A percentile compares a stretch with the other conserved stretches of the same genome.
Conservation (phyloP, 2,113 vertebrate species). For the Aegypius monachus region DNA sequence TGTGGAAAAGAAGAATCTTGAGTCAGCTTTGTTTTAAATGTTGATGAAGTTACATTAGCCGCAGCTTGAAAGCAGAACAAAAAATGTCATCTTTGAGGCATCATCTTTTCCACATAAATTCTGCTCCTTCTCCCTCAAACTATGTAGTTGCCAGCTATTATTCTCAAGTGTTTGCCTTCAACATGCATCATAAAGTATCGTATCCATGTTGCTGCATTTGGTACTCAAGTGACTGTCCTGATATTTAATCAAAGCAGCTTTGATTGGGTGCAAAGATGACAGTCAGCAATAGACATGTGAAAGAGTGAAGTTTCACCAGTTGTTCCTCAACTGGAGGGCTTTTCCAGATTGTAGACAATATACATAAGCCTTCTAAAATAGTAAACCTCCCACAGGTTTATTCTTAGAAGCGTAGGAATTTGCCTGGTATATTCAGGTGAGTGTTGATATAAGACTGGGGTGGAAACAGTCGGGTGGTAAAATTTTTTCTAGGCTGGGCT, state of each 20-base stretch:
- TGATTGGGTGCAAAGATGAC: neutral
- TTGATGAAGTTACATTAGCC: neutral
- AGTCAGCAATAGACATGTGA: neutral
- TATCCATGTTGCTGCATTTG: neutral
- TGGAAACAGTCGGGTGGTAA: neutral
- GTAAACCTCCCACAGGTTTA: neutral
- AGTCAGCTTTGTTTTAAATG: neutral
- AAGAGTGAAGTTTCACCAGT: neutral
- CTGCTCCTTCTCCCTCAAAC: neutral
- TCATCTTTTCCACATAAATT: neutral
- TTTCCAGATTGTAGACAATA: neutral
- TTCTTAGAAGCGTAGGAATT: neutral
- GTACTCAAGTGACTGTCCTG: neutral
- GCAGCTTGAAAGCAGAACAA: neutral
- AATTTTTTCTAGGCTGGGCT: neutral
- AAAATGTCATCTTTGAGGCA: neutral
- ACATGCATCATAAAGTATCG: accelerated
- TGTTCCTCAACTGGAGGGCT: neutral
- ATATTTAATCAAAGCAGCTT: neutral
- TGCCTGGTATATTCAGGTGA: constrained; percentile 21
- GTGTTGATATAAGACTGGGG: neutral
- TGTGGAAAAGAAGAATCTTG: neutral
- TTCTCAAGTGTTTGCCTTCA: neutral
- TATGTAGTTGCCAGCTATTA: neutral
- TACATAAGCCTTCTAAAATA: neutral